Evolutionary conservation across 2,888 invertebrate genomes (phyloP), one percentile per base, ranked within the genome.

Genomic region (Dascillus cervinus): DNA sequence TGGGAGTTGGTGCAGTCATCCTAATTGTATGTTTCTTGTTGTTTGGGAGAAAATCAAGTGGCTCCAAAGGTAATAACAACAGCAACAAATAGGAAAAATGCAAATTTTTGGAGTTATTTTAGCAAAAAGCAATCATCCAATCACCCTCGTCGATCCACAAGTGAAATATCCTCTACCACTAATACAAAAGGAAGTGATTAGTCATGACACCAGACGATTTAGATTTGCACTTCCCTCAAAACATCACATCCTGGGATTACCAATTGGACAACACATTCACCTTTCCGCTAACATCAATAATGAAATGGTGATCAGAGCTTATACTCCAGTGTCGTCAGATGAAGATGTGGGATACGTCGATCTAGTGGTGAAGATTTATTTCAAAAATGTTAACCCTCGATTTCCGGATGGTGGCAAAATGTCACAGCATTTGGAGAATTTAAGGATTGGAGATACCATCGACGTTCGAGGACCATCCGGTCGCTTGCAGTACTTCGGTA

Each of bases 351-450:
- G 98, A 22, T 86, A 79, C 59, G 83, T 94, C 29, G 95, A 96
- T 67, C 71, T 96, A 43, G 87, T 95, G 33, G 73, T 95, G 44
- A 95, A 95, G 75, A 89, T 97, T 0, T 98, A 98, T 65, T 90
- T 88, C 64, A 91, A 89, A 70, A 83, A 91, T 70, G 82, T 87
- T 0, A 90, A 97, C 65, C 95, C 96, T 0, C 92, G 94, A 66
- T 98, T 97, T 65, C 97, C 96, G 0, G 90, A 92, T 3, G 97
- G 97, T 31, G 97, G 98, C 6, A 97, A 96, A 70, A 81, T 99
- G 85, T 88, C 92, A 2, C 98, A 98, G 60, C 72, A 95, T 62
- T 66, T 99, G 55, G 87, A 98, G 47, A 74, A 71, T 50, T 69
- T 99, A 75, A 78, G 86, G 54, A 72, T 97, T 37, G 94, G 94